Evolutionary conservation across 2,888 invertebrate species (phyloP).

Genomic region (Zaprionus obscuricornis): DNA sequence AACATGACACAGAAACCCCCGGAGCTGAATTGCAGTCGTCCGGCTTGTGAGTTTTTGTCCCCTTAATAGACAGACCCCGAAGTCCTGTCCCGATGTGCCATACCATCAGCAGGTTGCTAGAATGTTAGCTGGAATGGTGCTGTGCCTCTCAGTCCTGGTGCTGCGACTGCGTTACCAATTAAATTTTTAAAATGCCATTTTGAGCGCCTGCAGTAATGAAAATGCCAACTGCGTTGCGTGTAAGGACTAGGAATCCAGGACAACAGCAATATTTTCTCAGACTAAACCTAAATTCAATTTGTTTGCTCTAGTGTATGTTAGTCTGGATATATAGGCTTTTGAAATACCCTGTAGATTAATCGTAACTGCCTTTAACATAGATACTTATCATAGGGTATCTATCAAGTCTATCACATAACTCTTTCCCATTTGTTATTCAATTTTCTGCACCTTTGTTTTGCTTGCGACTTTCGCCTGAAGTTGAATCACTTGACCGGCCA

Average conservation of each 20-base stretch:
- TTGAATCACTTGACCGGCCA: slow-evolving; percentile 29
- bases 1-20: slow-evolving; percentile 72
- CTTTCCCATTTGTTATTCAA: not conserved
- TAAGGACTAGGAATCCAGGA: slow-evolving; percentile 14
- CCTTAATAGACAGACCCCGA: slow-evolving; percentile 46
- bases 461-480: slow-evolving; percentile 54
- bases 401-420: not conserved
- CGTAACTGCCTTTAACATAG: not conserved
- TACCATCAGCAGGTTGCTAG: not conserved
- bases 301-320: slow-evolving; percentile 41
- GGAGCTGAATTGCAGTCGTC: slow-evolving; percentile 66
- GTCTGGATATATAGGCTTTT: not conserved
- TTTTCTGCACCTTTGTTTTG: slow-evolving; percentile 58
- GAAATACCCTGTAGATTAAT: not conserved
- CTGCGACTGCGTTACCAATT: slow-evolving; percentile 52
- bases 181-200: slow-evolving; percentile 71
- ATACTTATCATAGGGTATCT: not conserved
- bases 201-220: slow-evolving; percentile 47
- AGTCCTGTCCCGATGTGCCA: slow-evolving; percentile 5
- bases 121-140: not conserved
- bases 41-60: slow-evolving; percentile 24
- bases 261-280: slow-evolving; percentile 43
- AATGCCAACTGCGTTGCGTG: slow-evolving; percentile 41
- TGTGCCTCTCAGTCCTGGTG: not conserved
- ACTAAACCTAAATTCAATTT: slow-evolving; percentile 68